Evolutionary conservation across 2,797 vertebrate genomes (phyloP).

Genomic region (Peromyscus aztecus): DNA sequence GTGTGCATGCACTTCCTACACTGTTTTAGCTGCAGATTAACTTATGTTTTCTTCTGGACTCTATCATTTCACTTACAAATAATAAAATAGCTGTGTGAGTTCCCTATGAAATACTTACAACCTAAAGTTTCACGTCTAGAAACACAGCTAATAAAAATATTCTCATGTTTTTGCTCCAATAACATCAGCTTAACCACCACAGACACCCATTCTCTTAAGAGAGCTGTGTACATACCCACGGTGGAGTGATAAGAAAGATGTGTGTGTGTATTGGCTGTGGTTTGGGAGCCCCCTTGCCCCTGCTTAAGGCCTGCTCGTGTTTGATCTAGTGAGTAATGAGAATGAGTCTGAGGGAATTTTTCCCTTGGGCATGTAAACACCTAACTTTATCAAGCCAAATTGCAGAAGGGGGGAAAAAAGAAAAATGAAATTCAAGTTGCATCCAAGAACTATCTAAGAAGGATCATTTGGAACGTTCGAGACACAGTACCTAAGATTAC

Average conservation of each 20-base stretch:
- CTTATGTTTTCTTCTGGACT: conserved; percentile 54
- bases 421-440: conserved; percentile 50
- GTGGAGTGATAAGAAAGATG: conserved; percentile 71
- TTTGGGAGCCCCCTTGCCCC: background rate
- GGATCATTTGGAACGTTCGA: conserved; percentile 7
- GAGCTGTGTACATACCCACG: background rate
- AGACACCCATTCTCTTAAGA: conserved; percentile 61
- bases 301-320: conserved; percentile 3
- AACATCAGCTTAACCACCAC: conserved; percentile 78
- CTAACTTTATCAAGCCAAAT: conserved; percentile 60
- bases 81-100: conserved; percentile 22
- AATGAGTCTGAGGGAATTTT: conserved; percentile 39
- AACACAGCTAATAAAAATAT: conserved; percentile 63
- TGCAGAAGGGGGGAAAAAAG: background rate
- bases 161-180: conserved; percentile 53
- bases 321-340: conserved; percentile 66
- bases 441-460: conserved; percentile 60
- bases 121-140: conserved; percentile 57
- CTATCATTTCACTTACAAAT: conserved; percentile 58
- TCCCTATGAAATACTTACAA: conserved; percentile 54
- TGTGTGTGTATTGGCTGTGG: conserved; percentile 56
- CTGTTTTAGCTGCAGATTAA: conserved; percentile 51
- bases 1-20: background rate
- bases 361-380: conserved; percentile 45
- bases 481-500: conserved; percentile 56